Conservation (phyloP, 2,888 invertebrate genomes). For the Standfussiana lucernea region DNA sequence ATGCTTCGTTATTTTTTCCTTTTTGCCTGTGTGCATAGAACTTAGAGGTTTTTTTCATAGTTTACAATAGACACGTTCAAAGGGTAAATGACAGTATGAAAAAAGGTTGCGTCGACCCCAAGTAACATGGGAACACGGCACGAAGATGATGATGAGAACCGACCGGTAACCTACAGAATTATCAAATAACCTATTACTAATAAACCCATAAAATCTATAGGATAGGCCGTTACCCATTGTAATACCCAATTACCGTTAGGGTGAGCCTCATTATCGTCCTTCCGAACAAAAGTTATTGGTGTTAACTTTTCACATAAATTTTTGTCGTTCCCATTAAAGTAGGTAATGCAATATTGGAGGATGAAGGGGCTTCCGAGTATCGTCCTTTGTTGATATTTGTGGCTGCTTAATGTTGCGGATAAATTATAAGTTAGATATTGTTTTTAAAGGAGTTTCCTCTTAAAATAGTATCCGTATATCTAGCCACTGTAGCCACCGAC, state of each 20-base stretch:
- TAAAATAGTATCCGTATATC: too few relatives aligned
- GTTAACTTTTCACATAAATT: conserved; percentile 87
- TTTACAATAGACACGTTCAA: not conserved
- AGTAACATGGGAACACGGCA: not conserved
- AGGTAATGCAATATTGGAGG: conserved; percentile 77
- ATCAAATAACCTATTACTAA: not conserved
- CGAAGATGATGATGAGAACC: not conserved
- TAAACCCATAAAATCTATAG: conserved; percentile 23
- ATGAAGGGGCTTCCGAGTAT: conserved; percentile 61
- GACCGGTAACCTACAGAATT: not conserved
- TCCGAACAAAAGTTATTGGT: conserved; percentile 69
- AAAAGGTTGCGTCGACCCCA: not conserved
- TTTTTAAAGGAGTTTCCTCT: conserved; percentile 14
- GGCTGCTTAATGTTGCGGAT: conserved; percentile 35
- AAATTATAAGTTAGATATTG: conserved; percentile 30
- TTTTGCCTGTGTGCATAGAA: not conserved
- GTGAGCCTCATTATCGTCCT: conserved; percentile 54
- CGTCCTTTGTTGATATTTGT: conserved; percentile 53
- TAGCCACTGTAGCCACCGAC: too few relatives aligned
- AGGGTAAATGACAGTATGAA: not conserved
- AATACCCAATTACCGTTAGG: conserved; percentile 46
- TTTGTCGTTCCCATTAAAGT: conserved; percentile 82
- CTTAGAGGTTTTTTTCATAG: not conserved
- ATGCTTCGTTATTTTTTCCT: not conserved
- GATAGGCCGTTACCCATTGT: conserved; percentile 31